Evolutionary conservation across 2,797 vertebrate species (phyloP).

Genomic region (Arnoldichthys spilopterus): DNA sequence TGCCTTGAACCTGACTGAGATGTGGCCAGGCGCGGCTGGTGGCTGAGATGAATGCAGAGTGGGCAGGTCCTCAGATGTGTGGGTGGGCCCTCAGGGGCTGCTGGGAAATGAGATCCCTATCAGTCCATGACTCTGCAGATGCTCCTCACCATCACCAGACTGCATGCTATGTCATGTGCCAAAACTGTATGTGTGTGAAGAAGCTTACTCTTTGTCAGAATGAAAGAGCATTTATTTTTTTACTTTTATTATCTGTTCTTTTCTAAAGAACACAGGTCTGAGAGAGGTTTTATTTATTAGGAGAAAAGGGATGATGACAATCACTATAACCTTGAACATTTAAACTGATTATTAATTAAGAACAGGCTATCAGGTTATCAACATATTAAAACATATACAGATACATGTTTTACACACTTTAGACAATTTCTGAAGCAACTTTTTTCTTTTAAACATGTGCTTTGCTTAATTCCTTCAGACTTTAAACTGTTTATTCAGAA

Average conservation of each 20-base stretch:
- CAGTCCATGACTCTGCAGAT: constrained; percentile 88
- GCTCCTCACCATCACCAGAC: constrained; percentile 85
- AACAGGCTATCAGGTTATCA: too few relatives aligned
- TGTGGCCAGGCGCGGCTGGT: constrained; percentile 70
- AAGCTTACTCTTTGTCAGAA: neutral
- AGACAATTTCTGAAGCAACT: too few relatives aligned
- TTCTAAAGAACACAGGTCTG: neutral
- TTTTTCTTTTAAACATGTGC: too few relatives aligned
- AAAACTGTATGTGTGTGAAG: constrained; percentile 77
- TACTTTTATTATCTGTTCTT: neutral
- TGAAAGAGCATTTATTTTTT: neutral
- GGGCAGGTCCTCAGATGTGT: constrained; percentile 81
- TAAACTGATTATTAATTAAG: neutral
- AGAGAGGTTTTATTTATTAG: neutral
- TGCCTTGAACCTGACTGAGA: constrained; percentile 80
- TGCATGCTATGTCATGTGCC: constrained; percentile 88
- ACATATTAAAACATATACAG: too few relatives aligned
- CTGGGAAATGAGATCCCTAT: constrained; percentile 90
- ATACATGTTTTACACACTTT: too few relatives aligned
- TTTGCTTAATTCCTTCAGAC: too few relatives aligned
- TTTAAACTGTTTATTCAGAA: too few relatives aligned
- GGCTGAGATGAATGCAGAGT: constrained; percentile 60
- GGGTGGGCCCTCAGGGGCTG: constrained; percentile 68
- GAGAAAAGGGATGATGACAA: neutral
- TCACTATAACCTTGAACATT: neutral